phyloP scores from a whole-genome alignment of 2,888 invertebrate genomes.

The Falcaria lacertinaria region DNA sequence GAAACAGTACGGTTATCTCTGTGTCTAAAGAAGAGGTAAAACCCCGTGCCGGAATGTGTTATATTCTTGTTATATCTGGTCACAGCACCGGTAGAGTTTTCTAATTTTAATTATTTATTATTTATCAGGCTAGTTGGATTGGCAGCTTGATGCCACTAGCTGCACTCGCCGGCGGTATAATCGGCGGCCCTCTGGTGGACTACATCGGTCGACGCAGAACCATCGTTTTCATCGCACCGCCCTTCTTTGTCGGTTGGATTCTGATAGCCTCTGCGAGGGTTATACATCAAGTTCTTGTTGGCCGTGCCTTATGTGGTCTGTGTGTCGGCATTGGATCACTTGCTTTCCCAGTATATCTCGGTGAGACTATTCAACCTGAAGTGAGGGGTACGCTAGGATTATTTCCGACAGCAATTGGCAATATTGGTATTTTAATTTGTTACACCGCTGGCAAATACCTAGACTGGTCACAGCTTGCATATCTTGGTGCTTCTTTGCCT shows the following conservation, averaged over 20 bases:
- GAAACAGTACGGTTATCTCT: constrained; percentile 75
- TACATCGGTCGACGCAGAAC: constrained; percentile 91
- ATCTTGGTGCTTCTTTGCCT: constrained; percentile 87
- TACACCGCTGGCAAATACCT: constrained; percentile 89
- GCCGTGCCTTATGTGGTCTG: constrained; percentile 90
- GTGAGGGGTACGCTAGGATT: constrained; percentile 94
- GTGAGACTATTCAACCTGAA: constrained; percentile 95
- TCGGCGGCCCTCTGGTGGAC: constrained; percentile 92
- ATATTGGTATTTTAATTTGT: constrained; percentile 89
- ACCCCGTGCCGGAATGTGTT: too few species aligned
- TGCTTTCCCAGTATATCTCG: constrained; percentile 94
- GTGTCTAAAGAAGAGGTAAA: constrained; percentile 83
- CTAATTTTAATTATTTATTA: constrained; percentile 1
- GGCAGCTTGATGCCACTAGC: constrained; percentile 93
- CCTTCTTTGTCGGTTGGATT: constrained; percentile 91
- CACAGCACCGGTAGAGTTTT: not conserved
- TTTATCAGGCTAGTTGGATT: constrained; percentile 89
- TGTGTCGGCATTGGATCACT: constrained; percentile 94
- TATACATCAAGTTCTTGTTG: constrained; percentile 86
- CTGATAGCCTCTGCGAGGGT: constrained; percentile 87
- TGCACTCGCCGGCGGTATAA: constrained; percentile 90
- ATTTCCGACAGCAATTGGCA: constrained; percentile 92
- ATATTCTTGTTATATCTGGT: too few species aligned
- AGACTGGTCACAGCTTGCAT: constrained; percentile 90
- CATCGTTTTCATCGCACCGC: constrained; percentile 87